Percentiles rank a stretch among this genome's conserved stretches.
phyloP scores from a whole-genome alignment of 2,888 invertebrate genomes.

The Nomada ferruginata region DNA sequence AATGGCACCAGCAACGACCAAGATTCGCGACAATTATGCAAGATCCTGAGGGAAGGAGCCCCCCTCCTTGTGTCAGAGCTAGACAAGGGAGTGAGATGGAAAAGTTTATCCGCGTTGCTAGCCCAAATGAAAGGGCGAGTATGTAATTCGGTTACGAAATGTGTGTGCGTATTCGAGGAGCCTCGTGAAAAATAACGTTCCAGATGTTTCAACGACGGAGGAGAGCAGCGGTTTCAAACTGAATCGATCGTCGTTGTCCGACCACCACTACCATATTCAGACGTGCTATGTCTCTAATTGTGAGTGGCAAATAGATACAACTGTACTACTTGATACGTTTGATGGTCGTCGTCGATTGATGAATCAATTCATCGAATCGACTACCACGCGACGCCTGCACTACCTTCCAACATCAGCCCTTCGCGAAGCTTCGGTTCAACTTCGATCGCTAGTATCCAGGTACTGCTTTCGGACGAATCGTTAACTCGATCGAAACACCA shows the following conservation, averaged over 20 bases:
- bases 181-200: neutral
- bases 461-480: neutral
- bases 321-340: slow-evolving; percentile 22
- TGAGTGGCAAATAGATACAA: neutral
- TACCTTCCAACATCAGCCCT: slow-evolving; percentile 5
- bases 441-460: neutral
- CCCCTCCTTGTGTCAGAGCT: too few relatives aligned
- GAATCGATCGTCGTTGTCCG: slow-evolving; percentile 4
- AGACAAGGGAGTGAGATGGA: too few relatives aligned
- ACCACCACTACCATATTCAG: neutral
- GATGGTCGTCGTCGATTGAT: slow-evolving; percentile 27
- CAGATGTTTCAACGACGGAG: neutral
- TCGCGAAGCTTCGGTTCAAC: neutral
- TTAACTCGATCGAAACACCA: neutral
- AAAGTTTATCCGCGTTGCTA: too few relatives aligned
- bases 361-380: slow-evolving; percentile 38
- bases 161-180: too few relatives aligned
- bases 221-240: neutral
- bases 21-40: too few relatives aligned
- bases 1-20: too few relatives aligned
- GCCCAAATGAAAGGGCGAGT: too few relatives aligned
- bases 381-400: neutral
- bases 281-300: neutral
- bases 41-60: too few relatives aligned
- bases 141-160: too few relatives aligned